Conservation (phyloP, 2,797 vertebrate genomes). For the Centropyge bicolor region DNA sequence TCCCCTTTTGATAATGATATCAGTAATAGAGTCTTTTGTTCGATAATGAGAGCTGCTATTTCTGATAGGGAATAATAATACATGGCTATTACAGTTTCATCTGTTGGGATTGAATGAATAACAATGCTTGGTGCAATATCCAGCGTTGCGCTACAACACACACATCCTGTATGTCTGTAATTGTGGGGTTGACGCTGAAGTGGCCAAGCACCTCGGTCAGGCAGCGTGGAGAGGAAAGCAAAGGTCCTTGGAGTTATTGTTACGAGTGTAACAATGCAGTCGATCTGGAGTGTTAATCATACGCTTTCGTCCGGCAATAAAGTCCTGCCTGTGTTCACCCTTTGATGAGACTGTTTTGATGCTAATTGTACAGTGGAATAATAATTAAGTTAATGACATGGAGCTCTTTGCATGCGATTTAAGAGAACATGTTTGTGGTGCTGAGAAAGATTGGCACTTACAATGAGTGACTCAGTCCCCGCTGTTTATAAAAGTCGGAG, state of each 20-base stretch:
- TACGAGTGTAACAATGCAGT: conserved; percentile 70
- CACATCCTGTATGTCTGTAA: conserved; percentile 65
- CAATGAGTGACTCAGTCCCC: conserved; percentile 35
- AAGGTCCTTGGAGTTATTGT: conserved; percentile 77
- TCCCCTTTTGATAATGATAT: conserved; percentile 80
- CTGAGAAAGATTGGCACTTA: conserved; percentile 14
- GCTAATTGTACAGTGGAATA: conserved; percentile 69
- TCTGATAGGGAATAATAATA: conserved; percentile 77
- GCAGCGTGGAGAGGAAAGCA: conserved; percentile 51
- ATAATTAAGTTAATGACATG: conserved; percentile 72
- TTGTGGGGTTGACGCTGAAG: conserved; percentile 73
- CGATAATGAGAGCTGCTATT: conserved; percentile 79
- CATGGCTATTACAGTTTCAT: conserved; percentile 76
- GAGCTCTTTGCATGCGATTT: conserved; percentile 49
- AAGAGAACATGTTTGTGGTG: conserved; percentile 63
- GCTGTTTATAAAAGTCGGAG: conserved; percentile 53
- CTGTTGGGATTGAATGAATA: conserved; percentile 73
- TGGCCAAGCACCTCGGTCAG: conserved; percentile 59
- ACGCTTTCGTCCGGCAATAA: conserved; percentile 53
- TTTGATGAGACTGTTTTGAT: conserved; percentile 63
- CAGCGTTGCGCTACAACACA: conserved; percentile 50
- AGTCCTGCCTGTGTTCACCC: conserved; percentile 48
- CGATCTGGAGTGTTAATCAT: conserved; percentile 71
- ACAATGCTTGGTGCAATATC: conserved; percentile 66
- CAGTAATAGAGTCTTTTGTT: conserved; percentile 80